Evolutionary conservation across 2,797 vertebrate genomes (phyloP), one percentile per base, ranked within the genome.

Genomic region (Halcyon smyrnensis): DNA sequence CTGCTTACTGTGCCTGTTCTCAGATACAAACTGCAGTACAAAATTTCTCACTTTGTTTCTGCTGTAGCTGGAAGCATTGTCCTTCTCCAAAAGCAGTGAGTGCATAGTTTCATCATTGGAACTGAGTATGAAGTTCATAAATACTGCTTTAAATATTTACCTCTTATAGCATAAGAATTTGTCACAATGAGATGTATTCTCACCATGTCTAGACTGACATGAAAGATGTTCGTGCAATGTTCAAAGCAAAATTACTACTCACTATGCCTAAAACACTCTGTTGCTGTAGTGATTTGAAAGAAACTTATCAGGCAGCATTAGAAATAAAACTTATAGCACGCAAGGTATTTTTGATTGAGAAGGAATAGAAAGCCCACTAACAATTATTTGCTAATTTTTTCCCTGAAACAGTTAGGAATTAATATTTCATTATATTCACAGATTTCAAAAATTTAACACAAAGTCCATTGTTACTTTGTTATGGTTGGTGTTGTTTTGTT

Each of bases 1-100:
- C 12, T 64, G 15, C 23, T 95, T n/a, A 64, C 56, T 93, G 80
- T 80, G 8, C 39, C 82, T 84, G 3, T 57, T 96, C 32, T 90
- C 45, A 82, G 62, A 84, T 39, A 88, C 8, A 96, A 96, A 94
- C 65, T 94, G 68, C 32, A 90, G 12, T 81, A 92, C 79, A 73
- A 62, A 94, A 95, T 45, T 36, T 13, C 45, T 86, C 19, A 63
- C 12, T 79, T 81, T 5, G 4, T 70, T 73, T 92, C 50, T 37
- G 69, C 34, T 88, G 60, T 82, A 8, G 65, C 43, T 74, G 17
- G 94, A 96, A 89, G 20, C 16, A 95, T 43, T 11, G 8, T 64
- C 9, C 74, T 57, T 84, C 68, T 51, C 59, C 69, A 84, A 93
- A 90, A 88, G 23, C 59, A 60, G 36, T 24, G 30, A 84, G 21